Percentiles rank a stretch among this genome's conserved stretches.
Evolutionary conservation across 2,797 vertebrate species (phyloP).

Genomic region (Chromis chromis): DNA sequence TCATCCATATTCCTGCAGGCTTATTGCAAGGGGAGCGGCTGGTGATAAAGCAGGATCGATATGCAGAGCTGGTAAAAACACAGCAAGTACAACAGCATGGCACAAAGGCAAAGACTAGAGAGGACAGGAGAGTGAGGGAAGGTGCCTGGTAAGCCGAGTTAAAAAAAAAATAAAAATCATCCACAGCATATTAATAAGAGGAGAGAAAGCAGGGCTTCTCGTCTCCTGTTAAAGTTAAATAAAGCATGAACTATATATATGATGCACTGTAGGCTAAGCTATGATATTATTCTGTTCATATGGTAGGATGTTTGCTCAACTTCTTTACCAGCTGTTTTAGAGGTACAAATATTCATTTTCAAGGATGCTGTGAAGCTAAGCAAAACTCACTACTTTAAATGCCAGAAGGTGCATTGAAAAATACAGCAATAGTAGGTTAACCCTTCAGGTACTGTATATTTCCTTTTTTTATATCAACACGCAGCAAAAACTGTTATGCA

Average conservation of each 20-base stretch:
- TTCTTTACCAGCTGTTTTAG: slow-evolving; percentile 44
- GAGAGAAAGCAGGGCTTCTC: slow-evolving; percentile 20
- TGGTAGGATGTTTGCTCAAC: slow-evolving; percentile 27
- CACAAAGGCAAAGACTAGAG: slow-evolving; percentile 65
- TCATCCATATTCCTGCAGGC: slow-evolving; percentile 82
- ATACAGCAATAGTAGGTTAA: slow-evolving; percentile 55
- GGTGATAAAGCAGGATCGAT: slow-evolving; percentile 83
- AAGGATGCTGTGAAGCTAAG: slow-evolving; percentile 38
- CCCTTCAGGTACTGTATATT: slow-evolving; percentile 51
- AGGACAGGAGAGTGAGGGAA: slow-evolving; percentile 60
- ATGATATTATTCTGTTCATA: slow-evolving; percentile 15
- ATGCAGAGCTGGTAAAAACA: slow-evolving; percentile 82
- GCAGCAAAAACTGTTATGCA: slow-evolving; percentile 32
- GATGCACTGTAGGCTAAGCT: slow-evolving; percentile 33
- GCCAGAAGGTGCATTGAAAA: slow-evolving; percentile 39
- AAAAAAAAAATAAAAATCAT: slow-evolving; percentile 48
- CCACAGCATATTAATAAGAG: slow-evolving; percentile 61
- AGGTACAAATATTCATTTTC: slow-evolving; percentile 55
- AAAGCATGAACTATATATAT: slow-evolving; percentile 59
- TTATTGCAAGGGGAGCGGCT: slow-evolving; percentile 74
- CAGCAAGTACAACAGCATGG: slow-evolving; percentile 74
- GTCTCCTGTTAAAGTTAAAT: slow-evolving; percentile 45
- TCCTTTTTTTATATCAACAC: slow-evolving; percentile 39
- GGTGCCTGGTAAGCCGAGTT: slow-evolving; percentile 65
- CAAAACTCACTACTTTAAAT: slow-evolving; percentile 40